phyloP scores from a whole-genome alignment of 2,113 vertebrate species.

The Pterocles burchelli region DNA sequence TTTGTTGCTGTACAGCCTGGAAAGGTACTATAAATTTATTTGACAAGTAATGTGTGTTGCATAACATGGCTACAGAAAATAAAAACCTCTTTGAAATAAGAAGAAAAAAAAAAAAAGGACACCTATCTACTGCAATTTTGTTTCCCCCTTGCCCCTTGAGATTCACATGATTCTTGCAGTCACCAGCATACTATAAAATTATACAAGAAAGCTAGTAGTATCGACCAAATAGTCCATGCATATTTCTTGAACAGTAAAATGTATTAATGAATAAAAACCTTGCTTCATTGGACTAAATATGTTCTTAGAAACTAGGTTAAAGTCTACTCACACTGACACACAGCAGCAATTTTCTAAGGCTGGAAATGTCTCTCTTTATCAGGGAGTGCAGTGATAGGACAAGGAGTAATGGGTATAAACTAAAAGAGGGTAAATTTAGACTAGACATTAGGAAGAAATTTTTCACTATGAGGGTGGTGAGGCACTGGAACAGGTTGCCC shows the following conservation, averaged over 20 bases:
- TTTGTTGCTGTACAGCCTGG: not conserved
- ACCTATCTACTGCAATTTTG: not conserved
- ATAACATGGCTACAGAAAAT: not conserved
- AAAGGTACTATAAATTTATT: not conserved
- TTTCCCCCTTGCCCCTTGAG: not conserved
- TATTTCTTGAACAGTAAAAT: slow-evolving; percentile 48
- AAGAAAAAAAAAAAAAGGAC: not conserved
- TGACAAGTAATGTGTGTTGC: not conserved
- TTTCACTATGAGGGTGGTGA: too few relatives aligned
- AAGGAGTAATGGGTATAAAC: too few relatives aligned
- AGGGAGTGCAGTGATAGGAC: too few relatives aligned
- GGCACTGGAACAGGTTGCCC: too few relatives aligned
- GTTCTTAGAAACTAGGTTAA: slow-evolving; percentile 60
- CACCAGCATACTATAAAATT: slow-evolving; percentile 1
- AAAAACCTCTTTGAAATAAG: not conserved
- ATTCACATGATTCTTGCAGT: not conserved
- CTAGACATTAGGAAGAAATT: too few relatives aligned
- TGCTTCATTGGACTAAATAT: slow-evolving; percentile 57
- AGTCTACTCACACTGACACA: slow-evolving; percentile 63
- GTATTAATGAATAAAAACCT: slow-evolving; percentile 53
- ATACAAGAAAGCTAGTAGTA: slow-evolving; percentile 38
- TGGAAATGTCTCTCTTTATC: too few relatives aligned
- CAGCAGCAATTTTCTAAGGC: slow-evolving; percentile 58
- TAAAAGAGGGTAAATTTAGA: too few relatives aligned
- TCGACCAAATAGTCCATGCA: slow-evolving; percentile 17